These are phyloP conservation scores for Actenoides lindsayi DNA, from an alignment of 2,113 vertebrate species.

Conservation along the genomic window DNA sequence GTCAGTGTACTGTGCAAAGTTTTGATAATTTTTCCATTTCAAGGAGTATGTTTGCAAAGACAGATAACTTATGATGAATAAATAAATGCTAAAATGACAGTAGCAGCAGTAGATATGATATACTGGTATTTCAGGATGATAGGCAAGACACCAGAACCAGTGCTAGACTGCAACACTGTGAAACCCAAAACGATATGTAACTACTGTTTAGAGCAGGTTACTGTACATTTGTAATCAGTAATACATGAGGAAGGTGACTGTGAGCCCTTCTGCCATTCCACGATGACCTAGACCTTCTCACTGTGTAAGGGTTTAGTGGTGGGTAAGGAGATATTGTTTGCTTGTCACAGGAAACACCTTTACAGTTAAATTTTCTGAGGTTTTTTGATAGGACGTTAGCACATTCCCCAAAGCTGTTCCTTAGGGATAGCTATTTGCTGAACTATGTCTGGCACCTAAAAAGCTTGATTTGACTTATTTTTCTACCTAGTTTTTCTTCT, in stretches of 20 bases:
- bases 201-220: not conserved
- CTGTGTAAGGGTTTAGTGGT: not conserved
- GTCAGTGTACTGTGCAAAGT: not conserved
- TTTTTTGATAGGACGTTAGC: not conserved
- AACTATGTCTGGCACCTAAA: not conserved
- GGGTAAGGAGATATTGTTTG: not conserved
- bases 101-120: not conserved
- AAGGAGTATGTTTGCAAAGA: not conserved
- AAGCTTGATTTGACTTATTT: not conserved
- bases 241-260: not conserved
- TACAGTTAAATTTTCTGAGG: accelerated
- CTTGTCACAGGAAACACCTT: not conserved
- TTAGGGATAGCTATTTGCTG: not conserved
- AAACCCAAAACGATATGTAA: not conserved
- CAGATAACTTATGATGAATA: not conserved
- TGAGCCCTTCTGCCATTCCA: not conserved
- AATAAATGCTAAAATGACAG: not conserved
- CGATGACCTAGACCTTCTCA: not conserved
- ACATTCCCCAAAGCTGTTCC: not conserved
- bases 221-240: no score
- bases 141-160: not conserved
- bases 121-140: not conserved
- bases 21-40: not conserved
- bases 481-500: not conserved
- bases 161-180: not conserved